phyloP scores from a whole-genome alignment of 2,888 invertebrate genomes.

The Corbicula japonica region DNA sequence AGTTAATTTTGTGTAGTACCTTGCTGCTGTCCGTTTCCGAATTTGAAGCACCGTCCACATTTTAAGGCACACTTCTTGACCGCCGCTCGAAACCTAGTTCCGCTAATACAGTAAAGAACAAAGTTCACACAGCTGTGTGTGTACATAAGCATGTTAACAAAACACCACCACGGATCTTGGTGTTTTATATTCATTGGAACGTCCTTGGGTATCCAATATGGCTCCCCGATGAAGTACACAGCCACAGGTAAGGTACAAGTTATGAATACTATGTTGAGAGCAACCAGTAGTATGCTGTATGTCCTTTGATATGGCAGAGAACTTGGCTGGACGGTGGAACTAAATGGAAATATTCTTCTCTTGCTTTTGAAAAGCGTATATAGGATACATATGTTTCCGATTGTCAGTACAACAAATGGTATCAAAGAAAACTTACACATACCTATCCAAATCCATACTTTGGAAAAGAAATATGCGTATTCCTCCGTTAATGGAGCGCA shows the following conservation, averaged over 20 bases:
- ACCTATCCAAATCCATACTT: conserved; percentile 76
- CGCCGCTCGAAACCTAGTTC: conserved; percentile 71
- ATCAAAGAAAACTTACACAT: too few species aligned
- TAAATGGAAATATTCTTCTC: too few species aligned
- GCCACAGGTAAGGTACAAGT: conserved; percentile 34
- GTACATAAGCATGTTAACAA: conserved; percentile 72
- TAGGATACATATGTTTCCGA: conserved; percentile 74
- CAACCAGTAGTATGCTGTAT: conserved; percentile 68
- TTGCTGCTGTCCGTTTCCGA: too few species aligned
- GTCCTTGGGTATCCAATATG: conserved; percentile 50
- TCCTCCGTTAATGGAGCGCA: conserved; percentile 45
- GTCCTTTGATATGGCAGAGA: conserved; percentile 24
- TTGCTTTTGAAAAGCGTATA: conserved; percentile 47
- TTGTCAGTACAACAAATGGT: conserved; percentile 70
- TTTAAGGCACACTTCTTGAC: too few species aligned
- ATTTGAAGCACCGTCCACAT: too few species aligned
- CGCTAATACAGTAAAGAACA: conserved; percentile 73
- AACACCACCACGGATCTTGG: conserved; percentile 61
- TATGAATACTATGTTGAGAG: conserved; percentile 70
- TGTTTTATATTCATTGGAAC: conserved; percentile 34
- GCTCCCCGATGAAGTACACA: conserved; percentile 55
- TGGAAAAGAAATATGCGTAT: conserved; percentile 51
- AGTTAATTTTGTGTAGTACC: too few species aligned
- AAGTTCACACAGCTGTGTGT: conserved; percentile 73
- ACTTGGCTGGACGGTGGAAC: too few species aligned